Conservation (phyloP, 2,888 invertebrate species). For the Pachycephus smyrnensis region DNA sequence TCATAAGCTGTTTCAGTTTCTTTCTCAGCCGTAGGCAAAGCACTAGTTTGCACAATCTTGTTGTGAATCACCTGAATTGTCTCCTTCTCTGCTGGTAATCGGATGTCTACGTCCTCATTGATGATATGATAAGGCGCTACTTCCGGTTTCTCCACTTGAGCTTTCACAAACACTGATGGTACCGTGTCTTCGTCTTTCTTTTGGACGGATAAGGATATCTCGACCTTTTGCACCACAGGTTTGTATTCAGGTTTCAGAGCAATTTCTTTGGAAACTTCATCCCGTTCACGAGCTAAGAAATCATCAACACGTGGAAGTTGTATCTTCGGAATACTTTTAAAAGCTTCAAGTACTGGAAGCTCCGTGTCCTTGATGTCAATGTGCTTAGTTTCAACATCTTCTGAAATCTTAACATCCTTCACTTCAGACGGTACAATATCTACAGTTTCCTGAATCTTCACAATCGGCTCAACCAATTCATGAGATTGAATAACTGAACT, state of each 20-base stretch:
- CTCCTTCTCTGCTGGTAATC: conserved; percentile 51
- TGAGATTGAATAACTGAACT: background rate
- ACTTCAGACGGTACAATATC: conserved; percentile 9
- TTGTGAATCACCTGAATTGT: conserved; percentile 41
- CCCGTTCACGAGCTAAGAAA: conserved; percentile 17
- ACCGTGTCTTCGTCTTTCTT: conserved; percentile 42
- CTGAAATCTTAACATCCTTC: conserved; percentile 14
- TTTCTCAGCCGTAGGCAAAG: conserved; percentile 42
- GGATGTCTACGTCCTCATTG: conserved; percentile 56
- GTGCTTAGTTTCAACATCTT: conserved; percentile 3
- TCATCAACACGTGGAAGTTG: conserved; percentile 14
- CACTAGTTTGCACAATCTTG: conserved; percentile 52
- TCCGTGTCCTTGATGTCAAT: background rate
- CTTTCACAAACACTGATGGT: conserved; percentile 52
- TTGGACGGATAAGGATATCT: conserved; percentile 55
- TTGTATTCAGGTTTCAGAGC: conserved; percentile 19
- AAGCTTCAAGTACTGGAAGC: conserved; percentile 7
- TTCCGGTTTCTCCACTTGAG: conserved; percentile 47
- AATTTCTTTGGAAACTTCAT: background rate
- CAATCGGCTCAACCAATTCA: background rate
- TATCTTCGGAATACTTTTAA: background rate
- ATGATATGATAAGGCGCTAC: conserved; percentile 44
- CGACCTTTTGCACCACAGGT: conserved; percentile 51
- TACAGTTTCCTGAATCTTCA: background rate
- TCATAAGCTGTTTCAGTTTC: conserved; percentile 35